Evolutionary conservation across 2,113 vertebrate species (phyloP), one percentile per base, ranked within the genome.

Genomic region (Anguilla japonica): DNA sequence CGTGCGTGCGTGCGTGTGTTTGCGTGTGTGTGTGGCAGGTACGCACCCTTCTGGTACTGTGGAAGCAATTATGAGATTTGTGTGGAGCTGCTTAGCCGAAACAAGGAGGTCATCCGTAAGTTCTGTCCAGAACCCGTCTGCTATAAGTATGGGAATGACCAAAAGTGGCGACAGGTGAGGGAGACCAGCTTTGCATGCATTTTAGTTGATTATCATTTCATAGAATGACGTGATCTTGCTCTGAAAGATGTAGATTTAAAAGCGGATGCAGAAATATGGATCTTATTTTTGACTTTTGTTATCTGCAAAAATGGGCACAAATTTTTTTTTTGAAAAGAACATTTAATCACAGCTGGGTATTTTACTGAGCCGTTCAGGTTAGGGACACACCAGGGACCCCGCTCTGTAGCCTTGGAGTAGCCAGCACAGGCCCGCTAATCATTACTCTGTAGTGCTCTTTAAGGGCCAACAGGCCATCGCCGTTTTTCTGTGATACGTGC

Each of bases 1-100:
- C n/a, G n/a, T n/a, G n/a, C n/a, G n/a, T n/a, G n/a, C n/a, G n/a
- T n/a, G n/a, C n/a, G n/a, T n/a, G n/a, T n/a, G n/a, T n/a, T n/a
- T n/a, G 43, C 43, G 5, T 26, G 8, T 22, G 9, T 63, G 18
- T 67, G 60, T 26, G 22, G 63, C 71, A 96, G 95, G 95, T 96
- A 93, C 57, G 91, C 93, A 0, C 94, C 94, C 15, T 92, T 95
- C 11, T 85, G 20, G 22, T 95, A 96, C 56, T 95, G 95, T 89
- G 94, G 93, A 26, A 85, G 91, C 57, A 1, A 89, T 41, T 96
- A 95, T 79, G 26, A 89, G n/a, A 93, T 96, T 78, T 0, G 20
- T 26, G 93, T 96, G 0, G 89, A 93, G 82, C 81, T 96, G 85
- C 93, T 96, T 41, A 79, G 92, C 89, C 1, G 85, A 1, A 89